These are phyloP conservation scores for Borostomias antarcticus DNA, from an alignment of 2,797 vertebrate species.

Conservation along the genomic window DNA sequence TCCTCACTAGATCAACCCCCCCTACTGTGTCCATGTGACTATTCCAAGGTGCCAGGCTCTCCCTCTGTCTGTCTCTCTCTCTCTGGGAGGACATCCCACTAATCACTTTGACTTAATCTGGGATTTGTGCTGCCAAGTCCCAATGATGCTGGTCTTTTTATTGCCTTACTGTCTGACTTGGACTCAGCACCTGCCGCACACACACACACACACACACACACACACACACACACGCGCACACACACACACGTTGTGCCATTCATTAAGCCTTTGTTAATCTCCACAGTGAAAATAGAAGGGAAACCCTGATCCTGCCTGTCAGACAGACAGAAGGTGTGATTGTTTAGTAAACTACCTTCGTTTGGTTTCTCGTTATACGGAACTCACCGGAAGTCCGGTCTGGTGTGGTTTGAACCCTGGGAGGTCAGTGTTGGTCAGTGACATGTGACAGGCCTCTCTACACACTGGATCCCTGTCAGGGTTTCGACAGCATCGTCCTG, in stretches of 20 bases:
- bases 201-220: conserved; percentile 6
- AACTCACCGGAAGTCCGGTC: conserved; percentile 35
- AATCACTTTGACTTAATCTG: conserved; percentile 48
- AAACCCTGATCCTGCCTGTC: conserved; percentile 44
- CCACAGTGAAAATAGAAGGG: conserved; percentile 41
- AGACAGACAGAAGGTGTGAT: conserved; percentile 45
- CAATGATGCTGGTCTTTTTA: conserved; percentile 28
- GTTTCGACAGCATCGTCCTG: too few species aligned
- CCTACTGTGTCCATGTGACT: conserved; percentile 1
- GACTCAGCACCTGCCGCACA: conserved; percentile 4
- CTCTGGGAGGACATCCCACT: conserved; percentile 30
- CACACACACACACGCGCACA: conserved; percentile 14
- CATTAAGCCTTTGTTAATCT: conserved; percentile 52
- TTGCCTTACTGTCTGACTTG: conserved; percentile 19
- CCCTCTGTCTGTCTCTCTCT: conserved; percentile 9
- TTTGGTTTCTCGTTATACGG: conserved; percentile 57
- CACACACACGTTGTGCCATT: conserved; percentile 23
- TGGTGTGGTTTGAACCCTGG: conserved; percentile 44
- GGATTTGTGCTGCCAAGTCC: conserved; percentile 28
- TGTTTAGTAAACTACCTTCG: conserved; percentile 64
- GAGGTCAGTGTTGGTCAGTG: background rate
- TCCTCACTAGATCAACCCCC: background rate
- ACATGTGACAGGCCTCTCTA: background rate
- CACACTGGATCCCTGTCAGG: background rate
- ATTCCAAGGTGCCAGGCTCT: background rate